A percentile compares a stretch with the other conserved stretches of the same genome.
These are phyloP conservation scores for Petrocephalus microphthalmus DNA, from an alignment of 2,113 vertebrate genomes.

Conservation along the genomic window DNA sequence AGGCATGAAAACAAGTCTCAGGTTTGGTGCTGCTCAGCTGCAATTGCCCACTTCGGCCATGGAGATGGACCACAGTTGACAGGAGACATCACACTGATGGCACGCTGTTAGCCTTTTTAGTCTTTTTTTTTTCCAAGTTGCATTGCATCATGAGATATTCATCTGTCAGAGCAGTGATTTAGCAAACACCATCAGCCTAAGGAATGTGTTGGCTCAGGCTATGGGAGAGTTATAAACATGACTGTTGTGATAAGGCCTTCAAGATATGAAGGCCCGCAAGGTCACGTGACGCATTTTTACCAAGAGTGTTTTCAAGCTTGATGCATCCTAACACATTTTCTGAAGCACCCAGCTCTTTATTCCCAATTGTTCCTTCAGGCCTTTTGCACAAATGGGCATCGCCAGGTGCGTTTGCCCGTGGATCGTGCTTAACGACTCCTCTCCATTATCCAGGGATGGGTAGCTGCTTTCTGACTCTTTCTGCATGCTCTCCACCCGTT, in stretches of 20 bases:
- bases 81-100: neutral
- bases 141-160: neutral
- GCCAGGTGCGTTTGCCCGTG: neutral
- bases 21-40: neutral
- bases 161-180: neutral
- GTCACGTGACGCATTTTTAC: neutral
- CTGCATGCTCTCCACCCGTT: neutral
- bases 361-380: neutral
- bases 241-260: neutral
- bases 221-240: neutral
- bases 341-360: neutral
- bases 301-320: neutral
- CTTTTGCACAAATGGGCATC: neutral
- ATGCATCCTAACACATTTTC: neutral
- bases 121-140: neutral
- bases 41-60: neutral
- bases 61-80: neutral
- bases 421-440: neutral
- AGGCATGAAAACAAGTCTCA: neutral
- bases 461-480: neutral
- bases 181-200: neutral
- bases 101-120: neutral
- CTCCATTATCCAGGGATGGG: neutral
- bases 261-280: neutral
- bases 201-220: neutral